Percentiles rank a stretch among this genome's conserved stretches.
Conservation (phyloP, 1,140 invertebrate species). For the Drosophila persimilis region DNA sequence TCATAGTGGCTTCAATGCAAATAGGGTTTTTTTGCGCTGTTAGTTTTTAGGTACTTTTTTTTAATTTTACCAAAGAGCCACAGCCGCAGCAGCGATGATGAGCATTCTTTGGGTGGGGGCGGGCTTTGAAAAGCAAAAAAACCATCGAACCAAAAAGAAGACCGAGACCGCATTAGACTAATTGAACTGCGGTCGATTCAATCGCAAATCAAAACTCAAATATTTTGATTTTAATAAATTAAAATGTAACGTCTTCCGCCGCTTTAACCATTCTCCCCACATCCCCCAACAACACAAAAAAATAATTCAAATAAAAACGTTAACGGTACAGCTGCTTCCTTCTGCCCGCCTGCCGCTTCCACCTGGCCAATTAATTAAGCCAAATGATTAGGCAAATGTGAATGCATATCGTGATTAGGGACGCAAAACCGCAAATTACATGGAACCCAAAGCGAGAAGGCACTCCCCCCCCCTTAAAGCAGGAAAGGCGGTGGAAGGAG, state of each 20-base stretch:
- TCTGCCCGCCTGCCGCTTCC: slow-evolving; percentile 15
- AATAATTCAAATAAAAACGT: slow-evolving; percentile 34
- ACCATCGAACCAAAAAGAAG: slow-evolving; percentile 14
- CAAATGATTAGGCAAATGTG: slow-evolving; percentile 75
- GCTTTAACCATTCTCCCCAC: not conserved
- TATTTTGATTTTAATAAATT: slow-evolving; percentile 66
- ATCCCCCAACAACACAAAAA: slow-evolving; percentile 1
- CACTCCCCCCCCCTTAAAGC: no score
- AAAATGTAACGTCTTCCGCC: slow-evolving; percentile 22
- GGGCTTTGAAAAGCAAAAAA: not conserved
- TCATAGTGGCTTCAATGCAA: slow-evolving; percentile 9
- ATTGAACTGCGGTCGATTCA: slow-evolving; percentile 52
- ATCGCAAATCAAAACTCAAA: slow-evolving; percentile 52
- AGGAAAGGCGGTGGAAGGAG: not conserved
- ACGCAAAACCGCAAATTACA: slow-evolving; percentile 62
- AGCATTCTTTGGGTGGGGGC: no score
- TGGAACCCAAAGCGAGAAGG: slow-evolving; percentile 22
- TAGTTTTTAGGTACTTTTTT: no score
- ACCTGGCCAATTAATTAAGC: slow-evolving; percentile 73
- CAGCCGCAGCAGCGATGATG: no score
- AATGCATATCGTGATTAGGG: slow-evolving; percentile 79
- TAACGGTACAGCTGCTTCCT: slow-evolving; percentile 30
- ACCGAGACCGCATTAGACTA: slow-evolving; percentile 45
- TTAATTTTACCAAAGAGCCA: no score
- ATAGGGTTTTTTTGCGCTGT: no score